phyloP scores from a whole-genome alignment of 2,113 vertebrate genomes.

The Myotis lucifugus region DNA sequence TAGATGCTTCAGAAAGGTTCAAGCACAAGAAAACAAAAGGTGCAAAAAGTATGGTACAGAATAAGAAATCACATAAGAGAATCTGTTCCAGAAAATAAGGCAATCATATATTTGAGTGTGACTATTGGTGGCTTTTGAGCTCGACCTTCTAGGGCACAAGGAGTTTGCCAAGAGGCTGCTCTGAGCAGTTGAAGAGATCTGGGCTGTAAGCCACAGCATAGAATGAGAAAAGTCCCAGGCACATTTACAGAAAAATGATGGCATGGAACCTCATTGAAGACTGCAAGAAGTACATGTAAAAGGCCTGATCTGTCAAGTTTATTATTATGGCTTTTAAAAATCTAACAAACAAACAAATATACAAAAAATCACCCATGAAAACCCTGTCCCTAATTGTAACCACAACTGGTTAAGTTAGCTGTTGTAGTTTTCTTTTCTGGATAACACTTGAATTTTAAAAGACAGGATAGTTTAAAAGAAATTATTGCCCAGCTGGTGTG shows the following conservation, averaged over 20 bases:
- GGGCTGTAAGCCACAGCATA: not conserved
- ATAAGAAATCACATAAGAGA: slow-evolving; percentile 25
- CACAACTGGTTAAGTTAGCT: not conserved
- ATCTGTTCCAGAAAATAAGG: slow-evolving; percentile 7
- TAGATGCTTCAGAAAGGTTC: not conserved
- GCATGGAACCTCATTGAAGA: not conserved
- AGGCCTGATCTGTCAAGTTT: not conserved
- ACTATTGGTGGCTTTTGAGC: not conserved
- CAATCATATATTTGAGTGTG: not conserved
- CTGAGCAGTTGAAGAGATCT: not conserved
- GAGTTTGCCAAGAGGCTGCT: not conserved
- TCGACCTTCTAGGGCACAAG: not conserved
- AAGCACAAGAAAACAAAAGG: not conserved
- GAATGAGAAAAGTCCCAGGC: not conserved
- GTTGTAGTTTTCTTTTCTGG: slow-evolving; percentile 28
- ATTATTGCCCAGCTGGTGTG: not conserved
- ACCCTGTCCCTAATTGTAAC: not conserved
- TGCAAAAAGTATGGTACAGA: not conserved
- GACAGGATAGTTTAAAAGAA: slow-evolving; percentile 38
- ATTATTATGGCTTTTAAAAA: not conserved
- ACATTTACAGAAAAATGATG: not conserved
- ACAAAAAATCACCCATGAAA: not conserved
- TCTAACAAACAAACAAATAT: not conserved
- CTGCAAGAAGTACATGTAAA: not conserved
- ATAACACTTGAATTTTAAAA: slow-evolving; percentile 42